phyloP scores from a whole-genome alignment of 2,797 vertebrate genomes.

The Gephyroberyx darwinii region DNA sequence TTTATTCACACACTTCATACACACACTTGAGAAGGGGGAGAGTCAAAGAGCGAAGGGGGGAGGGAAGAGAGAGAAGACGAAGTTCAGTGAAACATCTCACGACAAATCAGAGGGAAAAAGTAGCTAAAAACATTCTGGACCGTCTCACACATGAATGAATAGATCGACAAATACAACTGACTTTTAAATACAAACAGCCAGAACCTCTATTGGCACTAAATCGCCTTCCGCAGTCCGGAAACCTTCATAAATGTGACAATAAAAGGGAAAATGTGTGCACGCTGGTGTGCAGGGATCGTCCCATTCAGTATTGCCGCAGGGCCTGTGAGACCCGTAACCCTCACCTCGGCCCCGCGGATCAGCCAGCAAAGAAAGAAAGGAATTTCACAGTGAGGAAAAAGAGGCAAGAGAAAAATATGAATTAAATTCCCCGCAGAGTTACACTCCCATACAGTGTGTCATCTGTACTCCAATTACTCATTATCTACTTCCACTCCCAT shows the following conservation, averaged over 20 bases:
- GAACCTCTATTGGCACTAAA: not conserved
- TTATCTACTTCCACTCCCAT: constrained; percentile 42
- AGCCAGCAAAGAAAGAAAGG: not conserved
- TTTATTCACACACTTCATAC: not conserved
- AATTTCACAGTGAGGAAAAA: too few species aligned
- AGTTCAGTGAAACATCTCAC: not conserved
- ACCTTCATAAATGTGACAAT: not conserved
- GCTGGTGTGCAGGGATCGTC: not conserved
- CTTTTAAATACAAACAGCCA: too few species aligned
- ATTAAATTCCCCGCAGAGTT: constrained; percentile 39
- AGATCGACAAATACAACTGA: not conserved
- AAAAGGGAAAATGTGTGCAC: not conserved
- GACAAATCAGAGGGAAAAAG: too few species aligned
- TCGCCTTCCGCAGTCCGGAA: not conserved
- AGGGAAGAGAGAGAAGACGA: not conserved
- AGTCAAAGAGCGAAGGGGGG: not conserved
- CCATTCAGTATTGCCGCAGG: not conserved
- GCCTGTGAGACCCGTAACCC: not conserved
- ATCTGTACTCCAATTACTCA: constrained; percentile 45
- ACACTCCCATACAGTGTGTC: constrained; percentile 22
- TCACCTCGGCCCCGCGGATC: constrained; percentile 15
- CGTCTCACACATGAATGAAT: not conserved
- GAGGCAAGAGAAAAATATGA: constrained; percentile 25
- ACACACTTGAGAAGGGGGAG: not conserved
- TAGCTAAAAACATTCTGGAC: too few species aligned